A percentile compares a stretch with the other conserved stretches of the same genome.
Evolutionary conservation across 1,140 invertebrate species (phyloP).

Genomic region (Triops cancriformis): DNA sequence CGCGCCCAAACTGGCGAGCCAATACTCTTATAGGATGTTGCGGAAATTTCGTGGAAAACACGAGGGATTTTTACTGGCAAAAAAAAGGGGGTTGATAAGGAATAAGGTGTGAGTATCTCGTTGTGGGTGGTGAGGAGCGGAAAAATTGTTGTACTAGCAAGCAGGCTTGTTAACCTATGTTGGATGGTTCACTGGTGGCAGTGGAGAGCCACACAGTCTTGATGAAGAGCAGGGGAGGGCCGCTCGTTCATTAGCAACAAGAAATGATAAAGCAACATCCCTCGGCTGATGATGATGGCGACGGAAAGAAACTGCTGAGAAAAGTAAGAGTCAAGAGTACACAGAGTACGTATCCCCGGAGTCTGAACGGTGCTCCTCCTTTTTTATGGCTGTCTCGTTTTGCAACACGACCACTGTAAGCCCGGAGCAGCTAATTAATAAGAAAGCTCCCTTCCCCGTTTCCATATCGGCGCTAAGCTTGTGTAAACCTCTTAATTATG

Average conservation of each 20-base stretch:
- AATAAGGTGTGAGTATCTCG: no score
- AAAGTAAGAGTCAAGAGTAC: no score
- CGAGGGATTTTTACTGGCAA: no score
- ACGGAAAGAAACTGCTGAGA: neutral
- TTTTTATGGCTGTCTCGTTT: neutral
- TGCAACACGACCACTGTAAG: neutral
- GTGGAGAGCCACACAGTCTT: neutral
- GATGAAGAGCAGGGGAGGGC: neutral
- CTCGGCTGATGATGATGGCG: neutral
- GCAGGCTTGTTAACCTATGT: neutral
- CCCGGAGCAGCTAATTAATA: neutral
- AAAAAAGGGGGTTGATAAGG: no score
- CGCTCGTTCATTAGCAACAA: constrained; percentile 1
- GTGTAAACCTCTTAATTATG: constrained; percentile 14
- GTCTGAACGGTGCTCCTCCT: neutral
- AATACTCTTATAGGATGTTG: neutral
- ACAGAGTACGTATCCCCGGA: no score
- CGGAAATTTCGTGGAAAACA: no score
- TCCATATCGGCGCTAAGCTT: neutral
- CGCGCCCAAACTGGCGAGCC: neutral
- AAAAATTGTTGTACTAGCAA: neutral
- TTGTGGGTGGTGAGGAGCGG: no score
- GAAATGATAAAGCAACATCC: constrained; percentile 14
- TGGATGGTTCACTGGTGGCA: neutral
- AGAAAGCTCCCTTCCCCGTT: neutral